Base-by-base conservation (phyloP, 2,888 invertebrate genomes). In the Drosophila longiperda region DNA sequence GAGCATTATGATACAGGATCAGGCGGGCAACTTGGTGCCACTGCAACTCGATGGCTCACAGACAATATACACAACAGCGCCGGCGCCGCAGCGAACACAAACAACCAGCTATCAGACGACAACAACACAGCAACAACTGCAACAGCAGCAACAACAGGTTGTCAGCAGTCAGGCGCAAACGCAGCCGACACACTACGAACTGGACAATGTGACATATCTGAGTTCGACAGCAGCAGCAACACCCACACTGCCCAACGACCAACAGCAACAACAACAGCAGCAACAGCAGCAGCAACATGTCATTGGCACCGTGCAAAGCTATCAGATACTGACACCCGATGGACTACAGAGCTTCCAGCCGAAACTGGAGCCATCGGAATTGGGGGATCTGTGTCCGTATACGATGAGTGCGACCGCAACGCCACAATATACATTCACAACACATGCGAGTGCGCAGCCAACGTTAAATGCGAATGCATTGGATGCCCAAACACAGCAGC, bases 1-100 rank as follows among this genome's bases (percentile, higher is more conserved):
- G 65, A 92, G 91, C 74, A 92, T 92, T 17, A 92, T 92, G 89
- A 92, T 92, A 49, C 92, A 92, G 81, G 91, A 92, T 74, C 92
- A 92, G 65, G 91, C 91, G 1, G 92, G 92, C 34, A 92, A 92
- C 55, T 80, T 92, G 55, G 89, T 92, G 70, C 92, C 92, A 0
- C 77, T 92, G 55, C 92, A 92, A 53, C 66, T 91, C 38, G 92
- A 92, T 63, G 92, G 92, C 64, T 82, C 87, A 12, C 92, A 92
- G 69, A 89, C 91, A 33, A 91, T 91, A 65, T 92, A 91, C 58
- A 87, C 91, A 8, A 91, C 91, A 26, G 69, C 89, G 36, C 62
- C 89, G 29, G 79, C 80, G 50, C 66, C 80, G 12, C 76, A 81
- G 40, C 74, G 80, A n/a, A 36, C 69, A 6, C 69, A 80, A 33